Conservation (phyloP, 1,140 invertebrate species). For the Asbolus verrucosus region DNA sequence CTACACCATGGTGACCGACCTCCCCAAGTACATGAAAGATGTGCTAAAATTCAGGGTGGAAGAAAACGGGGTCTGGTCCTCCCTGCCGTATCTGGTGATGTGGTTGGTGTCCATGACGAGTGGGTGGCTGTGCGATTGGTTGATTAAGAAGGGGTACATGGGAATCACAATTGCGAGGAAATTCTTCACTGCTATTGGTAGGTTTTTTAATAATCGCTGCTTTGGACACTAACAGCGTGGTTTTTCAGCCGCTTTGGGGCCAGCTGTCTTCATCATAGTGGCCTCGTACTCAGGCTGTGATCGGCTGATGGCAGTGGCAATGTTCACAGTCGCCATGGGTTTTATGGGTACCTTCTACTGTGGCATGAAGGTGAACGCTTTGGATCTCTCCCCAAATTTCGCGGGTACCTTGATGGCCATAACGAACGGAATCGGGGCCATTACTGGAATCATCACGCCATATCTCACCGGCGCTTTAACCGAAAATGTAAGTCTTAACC, state of each 20-base stretch:
- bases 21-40: slow-evolving; percentile 93
- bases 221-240: not conserved
- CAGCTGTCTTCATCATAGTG: slow-evolving; percentile 82
- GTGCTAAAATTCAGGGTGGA: slow-evolving; percentile 87
- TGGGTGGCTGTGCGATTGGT: slow-evolving; percentile 76
- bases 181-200: slow-evolving; percentile 79
- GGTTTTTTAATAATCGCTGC: slow-evolving; percentile 31
- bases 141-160: slow-evolving; percentile 71
- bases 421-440: slow-evolving; percentile 85
- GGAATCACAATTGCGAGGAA: slow-evolving; percentile 75
- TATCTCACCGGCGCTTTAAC: slow-evolving; percentile 83
- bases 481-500: slow-evolving; percentile 75
- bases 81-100: slow-evolving; percentile 79
- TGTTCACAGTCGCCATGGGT: slow-evolving; percentile 80
- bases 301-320: slow-evolving; percentile 71
- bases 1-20: slow-evolving; percentile 92
- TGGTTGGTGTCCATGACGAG: slow-evolving; percentile 77
- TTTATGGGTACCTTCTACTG: slow-evolving; percentile 83
- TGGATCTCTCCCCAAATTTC: slow-evolving; percentile 87
- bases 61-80: slow-evolving; percentile 75
- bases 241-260: slow-evolving; percentile 75
- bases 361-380: slow-evolving; percentile 83
- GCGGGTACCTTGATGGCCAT: slow-evolving; percentile 87
- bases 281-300: slow-evolving; percentile 86
- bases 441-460: slow-evolving; percentile 86